Evolutionary conservation across 2,113 vertebrate genomes (phyloP).

Genomic region (Sapajus apella): DNA sequence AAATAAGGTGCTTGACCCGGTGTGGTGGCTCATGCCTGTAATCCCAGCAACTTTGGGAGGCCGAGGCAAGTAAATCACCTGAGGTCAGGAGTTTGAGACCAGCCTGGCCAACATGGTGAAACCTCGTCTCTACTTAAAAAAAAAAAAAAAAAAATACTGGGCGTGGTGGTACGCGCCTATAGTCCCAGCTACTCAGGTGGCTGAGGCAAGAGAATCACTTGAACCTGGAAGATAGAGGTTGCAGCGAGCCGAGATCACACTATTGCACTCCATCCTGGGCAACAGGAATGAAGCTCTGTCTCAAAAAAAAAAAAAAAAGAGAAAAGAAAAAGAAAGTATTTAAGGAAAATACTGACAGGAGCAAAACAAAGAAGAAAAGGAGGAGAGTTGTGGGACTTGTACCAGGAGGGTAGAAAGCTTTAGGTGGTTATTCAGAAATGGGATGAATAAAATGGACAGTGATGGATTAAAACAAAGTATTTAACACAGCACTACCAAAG

Average conservation of each 20-base stretch:
- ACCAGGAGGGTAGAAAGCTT: not conserved
- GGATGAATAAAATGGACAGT: not conserved
- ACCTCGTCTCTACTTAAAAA: no score
- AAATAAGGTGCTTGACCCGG: not conserved
- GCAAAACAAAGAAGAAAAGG: not conserved
- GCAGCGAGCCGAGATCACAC: no score
- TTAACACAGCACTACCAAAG: not conserved
- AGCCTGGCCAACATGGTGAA: no score
- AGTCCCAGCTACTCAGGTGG: no score
- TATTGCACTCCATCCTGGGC: no score
- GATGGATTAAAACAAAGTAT: not conserved
- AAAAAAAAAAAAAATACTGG: no score
- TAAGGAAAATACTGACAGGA: not conserved
- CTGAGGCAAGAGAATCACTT: no score
- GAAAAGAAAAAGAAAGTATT: no score
- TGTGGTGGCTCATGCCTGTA: not conserved
- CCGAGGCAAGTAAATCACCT: not conserved
- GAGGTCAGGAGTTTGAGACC: no score
- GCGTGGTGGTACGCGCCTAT: fast-evolving
- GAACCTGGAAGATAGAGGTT: no score
- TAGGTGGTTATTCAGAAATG: not conserved
- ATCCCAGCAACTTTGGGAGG: not conserved
- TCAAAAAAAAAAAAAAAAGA: no score
- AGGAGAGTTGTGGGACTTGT: not conserved
- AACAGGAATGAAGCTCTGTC: no score